Percentiles rank a stretch among this genome's conserved stretches.
Conservation (phyloP, 2,888 invertebrate genomes). For the Amorpha juglandis region DNA sequence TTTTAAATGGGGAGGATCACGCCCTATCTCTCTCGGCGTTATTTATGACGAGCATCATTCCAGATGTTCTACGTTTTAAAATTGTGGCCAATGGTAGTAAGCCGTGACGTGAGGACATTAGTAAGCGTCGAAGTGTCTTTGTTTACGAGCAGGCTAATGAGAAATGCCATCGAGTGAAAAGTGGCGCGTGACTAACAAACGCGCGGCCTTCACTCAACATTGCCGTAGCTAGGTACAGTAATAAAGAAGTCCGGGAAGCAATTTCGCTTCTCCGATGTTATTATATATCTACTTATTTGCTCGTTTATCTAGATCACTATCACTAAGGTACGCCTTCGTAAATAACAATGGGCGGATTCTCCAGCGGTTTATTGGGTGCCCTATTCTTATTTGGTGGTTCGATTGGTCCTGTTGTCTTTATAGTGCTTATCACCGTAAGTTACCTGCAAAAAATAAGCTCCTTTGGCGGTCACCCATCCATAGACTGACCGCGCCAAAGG, state of each 20-base stretch:
- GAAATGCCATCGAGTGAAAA: constrained; percentile 63
- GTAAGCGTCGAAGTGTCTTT: constrained; percentile 73
- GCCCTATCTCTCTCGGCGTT: constrained; percentile 25
- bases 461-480: no score
- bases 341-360: background rate
- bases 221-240: constrained; percentile 38
- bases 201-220: constrained; percentile 28
- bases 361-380: background rate
- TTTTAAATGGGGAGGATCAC: background rate
- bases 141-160: constrained; percentile 77
- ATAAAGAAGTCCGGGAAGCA: constrained; percentile 48
- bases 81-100: constrained; percentile 68
- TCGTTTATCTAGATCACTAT: constrained; percentile 30
- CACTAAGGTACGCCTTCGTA: background rate
- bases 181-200: constrained; percentile 61
- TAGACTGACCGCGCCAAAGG: no score
- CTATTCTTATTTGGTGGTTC: no score
- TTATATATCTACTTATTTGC: constrained; percentile 37
- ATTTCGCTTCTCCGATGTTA: constrained; percentile 43
- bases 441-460: no score
- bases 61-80: constrained; percentile 57
- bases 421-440: no score
- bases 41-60: constrained; percentile 47
- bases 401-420: no score
- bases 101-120: constrained; percentile 71